A percentile compares a stretch with the other conserved stretches of the same genome.
These are phyloP conservation scores for Procambarus clarkii DNA, from an alignment of 1,140 invertebrate genomes.

Conservation along the genomic window DNA sequence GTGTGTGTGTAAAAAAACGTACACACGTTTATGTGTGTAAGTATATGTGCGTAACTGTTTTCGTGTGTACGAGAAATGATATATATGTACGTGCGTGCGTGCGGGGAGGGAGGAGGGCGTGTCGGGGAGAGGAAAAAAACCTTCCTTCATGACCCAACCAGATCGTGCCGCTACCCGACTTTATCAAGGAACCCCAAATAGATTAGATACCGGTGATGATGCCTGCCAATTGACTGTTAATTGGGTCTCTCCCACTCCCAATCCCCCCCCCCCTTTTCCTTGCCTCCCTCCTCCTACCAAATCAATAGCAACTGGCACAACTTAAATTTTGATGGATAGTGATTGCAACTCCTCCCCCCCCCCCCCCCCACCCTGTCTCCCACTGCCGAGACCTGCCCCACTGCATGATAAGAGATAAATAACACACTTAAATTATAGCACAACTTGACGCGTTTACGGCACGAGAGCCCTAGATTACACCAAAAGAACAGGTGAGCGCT, in stretches of 20 bases:
- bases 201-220: background rate
- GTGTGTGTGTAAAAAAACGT: no score
- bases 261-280: no score
- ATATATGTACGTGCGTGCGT: no score
- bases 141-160: background rate
- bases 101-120: no score
- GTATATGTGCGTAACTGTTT: no score
- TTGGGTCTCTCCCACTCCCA: background rate
- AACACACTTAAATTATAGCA: conserved; percentile 29
- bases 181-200: background rate
- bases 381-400: no score
- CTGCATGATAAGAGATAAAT: conserved; percentile 40
- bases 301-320: conserved; percentile 22
- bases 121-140: no score
- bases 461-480: background rate
- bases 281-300: background rate
- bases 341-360: background rate
- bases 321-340: conserved; percentile 34
- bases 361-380: no score
- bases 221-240: conserved; percentile 29
- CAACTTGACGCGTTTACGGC: no score
- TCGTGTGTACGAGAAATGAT: no score
- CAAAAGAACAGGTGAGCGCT: conserved; percentile 16
- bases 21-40: no score
- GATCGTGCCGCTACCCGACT: no score